phyloP scores from a whole-genome alignment of 2,888 invertebrate species.

The Dioctria linearis region DNA sequence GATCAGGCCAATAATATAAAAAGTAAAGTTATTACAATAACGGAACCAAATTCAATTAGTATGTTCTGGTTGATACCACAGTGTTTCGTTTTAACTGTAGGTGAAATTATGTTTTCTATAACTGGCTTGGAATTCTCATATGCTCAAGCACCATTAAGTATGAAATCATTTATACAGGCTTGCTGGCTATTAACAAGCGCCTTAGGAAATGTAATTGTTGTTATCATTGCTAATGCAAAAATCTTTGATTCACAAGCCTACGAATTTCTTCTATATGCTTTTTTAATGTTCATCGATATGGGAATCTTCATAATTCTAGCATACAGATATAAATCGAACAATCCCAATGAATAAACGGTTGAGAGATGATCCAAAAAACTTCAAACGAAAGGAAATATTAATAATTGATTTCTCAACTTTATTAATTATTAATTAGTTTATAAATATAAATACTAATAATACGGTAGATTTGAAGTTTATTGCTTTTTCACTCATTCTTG shows the following conservation, averaged over 20 bases:
- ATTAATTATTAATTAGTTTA: too few relatives aligned
- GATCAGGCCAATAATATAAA: constrained; percentile 26
- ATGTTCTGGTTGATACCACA: constrained; percentile 80
- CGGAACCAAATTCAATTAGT: constrained; percentile 72
- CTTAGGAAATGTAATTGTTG: constrained; percentile 93
- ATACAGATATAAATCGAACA: constrained; percentile 77
- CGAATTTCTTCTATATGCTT: constrained; percentile 92
- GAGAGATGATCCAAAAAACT: too few relatives aligned
- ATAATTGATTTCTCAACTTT: too few relatives aligned
- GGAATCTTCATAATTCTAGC: constrained; percentile 86
- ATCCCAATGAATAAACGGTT: constrained; percentile 59
- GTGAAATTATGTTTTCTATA: constrained; percentile 78
- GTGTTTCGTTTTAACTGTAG: constrained; percentile 78
- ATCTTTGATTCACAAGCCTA: constrained; percentile 84
- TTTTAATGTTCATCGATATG: constrained; percentile 88
- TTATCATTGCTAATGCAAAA: constrained; percentile 86
- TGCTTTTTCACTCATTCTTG: too few relatives aligned
- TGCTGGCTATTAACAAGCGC: constrained; percentile 94
- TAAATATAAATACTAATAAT: too few relatives aligned
- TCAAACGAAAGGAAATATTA: too few relatives aligned
- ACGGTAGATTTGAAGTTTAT: too few relatives aligned
- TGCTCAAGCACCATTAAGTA: constrained; percentile 79
- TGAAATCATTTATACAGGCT: constrained; percentile 96
- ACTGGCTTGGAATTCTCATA: constrained; percentile 82
- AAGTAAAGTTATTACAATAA: constrained; percentile 60